Evolutionary conservation across 1,140 invertebrate species (phyloP).

Genomic region (Drosophila lowei): DNA sequence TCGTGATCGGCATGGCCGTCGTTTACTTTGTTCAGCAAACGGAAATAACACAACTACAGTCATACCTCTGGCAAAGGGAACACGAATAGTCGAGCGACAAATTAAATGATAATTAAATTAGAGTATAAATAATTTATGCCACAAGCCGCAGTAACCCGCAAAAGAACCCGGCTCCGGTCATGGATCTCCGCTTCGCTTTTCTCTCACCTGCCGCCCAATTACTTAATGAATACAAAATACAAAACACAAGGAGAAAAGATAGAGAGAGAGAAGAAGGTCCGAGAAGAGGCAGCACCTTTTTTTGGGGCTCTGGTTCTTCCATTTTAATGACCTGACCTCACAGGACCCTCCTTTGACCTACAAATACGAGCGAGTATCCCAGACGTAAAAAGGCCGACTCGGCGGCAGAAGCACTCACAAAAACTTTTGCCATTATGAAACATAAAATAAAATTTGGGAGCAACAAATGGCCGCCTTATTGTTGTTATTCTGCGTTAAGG

Average conservation of each 20-base stretch:
- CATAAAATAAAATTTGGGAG: conserved; percentile 55
- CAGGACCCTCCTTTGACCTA: conserved; percentile 33
- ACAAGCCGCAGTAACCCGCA: conserved; percentile 25
- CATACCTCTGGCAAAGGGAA: conserved; percentile 9
- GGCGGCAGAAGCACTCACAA: not conserved
- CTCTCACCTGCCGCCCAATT: conserved; percentile 55
- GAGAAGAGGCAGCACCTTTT: conserved; percentile 29
- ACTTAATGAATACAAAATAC: conserved; percentile 78
- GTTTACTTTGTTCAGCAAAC: conserved; percentile 30
- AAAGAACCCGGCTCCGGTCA: conserved; percentile 27
- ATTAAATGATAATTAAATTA: conserved; percentile 79
- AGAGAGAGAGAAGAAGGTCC: not conserved
- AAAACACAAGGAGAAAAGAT: conserved; percentile 27
- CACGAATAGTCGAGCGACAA: conserved; percentile 54
- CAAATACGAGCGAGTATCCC: conserved; percentile 19
- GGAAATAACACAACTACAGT: conserved; percentile 29
- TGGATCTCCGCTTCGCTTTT: conserved; percentile 18
- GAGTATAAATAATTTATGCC: conserved; percentile 70
- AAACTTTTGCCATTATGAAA: conserved; percentile 74
- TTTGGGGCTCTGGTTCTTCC: conserved; percentile 19
- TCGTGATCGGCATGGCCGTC: conserved; percentile 18
- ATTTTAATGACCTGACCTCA: conserved; percentile 54
- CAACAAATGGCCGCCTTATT: conserved; percentile 49
- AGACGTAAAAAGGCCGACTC: conserved; percentile 49
- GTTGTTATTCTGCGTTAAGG: conserved; percentile 16